Evolutionary conservation across 2,888 invertebrate species (phyloP).

Genomic region (Drosophila tanythrix): DNA sequence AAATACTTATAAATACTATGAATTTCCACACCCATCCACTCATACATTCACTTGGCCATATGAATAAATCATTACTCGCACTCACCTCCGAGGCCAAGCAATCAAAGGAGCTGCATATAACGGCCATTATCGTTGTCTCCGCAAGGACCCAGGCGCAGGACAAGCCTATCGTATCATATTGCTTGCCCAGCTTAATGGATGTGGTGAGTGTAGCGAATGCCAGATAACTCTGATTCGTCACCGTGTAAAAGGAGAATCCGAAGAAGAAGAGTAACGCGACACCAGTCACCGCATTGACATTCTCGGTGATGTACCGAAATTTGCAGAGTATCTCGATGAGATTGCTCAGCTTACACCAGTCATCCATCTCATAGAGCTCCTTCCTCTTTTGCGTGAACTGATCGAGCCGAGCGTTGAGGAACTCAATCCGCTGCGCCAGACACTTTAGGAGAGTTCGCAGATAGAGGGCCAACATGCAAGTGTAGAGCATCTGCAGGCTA

Average conservation of each 20-base stretch:
- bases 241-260: constrained; percentile 80
- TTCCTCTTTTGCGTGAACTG: constrained; percentile 52
- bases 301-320: constrained; percentile 76
- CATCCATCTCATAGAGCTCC: constrained; percentile 41
- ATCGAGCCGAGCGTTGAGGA: constrained; percentile 65
- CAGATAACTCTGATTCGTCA: constrained; percentile 80
- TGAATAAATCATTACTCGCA: constrained; percentile 9
- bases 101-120: constrained; percentile 76
- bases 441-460: constrained; percentile 65
- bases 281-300: constrained; percentile 72
- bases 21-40: not conserved
- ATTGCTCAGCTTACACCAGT: constrained; percentile 75
- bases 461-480: constrained; percentile 69
- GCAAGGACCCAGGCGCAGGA: constrained; percentile 77
- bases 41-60: not conserved
- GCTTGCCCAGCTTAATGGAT: constrained; percentile 38
- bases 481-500: constrained; percentile 67
- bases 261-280: constrained; percentile 75
- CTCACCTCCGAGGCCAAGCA: constrained; percentile 75
- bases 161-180: constrained; percentile 67
- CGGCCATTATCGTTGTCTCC: constrained; percentile 67
- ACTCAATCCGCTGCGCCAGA: constrained; percentile 66
- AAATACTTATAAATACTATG: not conserved
- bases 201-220: constrained; percentile 76
- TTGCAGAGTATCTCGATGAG: constrained; percentile 80